Percentiles rank a stretch among this genome's conserved stretches.
Conservation (phyloP, 2,888 invertebrate genomes). For the Caenorhabditis panamensis region DNA sequence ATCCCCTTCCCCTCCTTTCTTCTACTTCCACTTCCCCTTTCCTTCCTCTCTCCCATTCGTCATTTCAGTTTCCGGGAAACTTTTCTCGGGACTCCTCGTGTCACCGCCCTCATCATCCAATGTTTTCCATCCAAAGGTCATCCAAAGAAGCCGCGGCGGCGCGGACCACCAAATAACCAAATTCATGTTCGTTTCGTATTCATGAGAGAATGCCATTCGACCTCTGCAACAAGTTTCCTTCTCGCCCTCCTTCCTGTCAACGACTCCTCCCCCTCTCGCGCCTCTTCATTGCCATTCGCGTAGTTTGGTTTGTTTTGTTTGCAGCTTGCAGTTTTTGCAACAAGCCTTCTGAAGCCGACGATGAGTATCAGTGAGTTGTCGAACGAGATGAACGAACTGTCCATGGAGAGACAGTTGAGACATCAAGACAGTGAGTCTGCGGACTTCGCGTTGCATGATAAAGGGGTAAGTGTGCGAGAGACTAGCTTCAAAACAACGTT, state of each 20-base stretch:
- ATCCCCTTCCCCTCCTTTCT: background rate
- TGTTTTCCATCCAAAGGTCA: conserved; percentile 47
- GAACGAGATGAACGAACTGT: conserved; percentile 21
- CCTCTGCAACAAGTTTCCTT: conserved; percentile 47
- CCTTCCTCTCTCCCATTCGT: conserved; percentile 8
- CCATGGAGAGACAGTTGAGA: conserved; percentile 15
- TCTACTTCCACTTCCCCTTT: background rate
- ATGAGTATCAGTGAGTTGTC: conserved; percentile 46
- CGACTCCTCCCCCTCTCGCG: conserved; percentile 25
- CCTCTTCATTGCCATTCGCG: conserved; percentile 14
- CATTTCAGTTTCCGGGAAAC: conserved; percentile 39
- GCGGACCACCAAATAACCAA: conserved; percentile 43
- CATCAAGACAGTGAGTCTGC: conserved; percentile 31
- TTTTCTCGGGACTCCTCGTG: conserved; percentile 12
- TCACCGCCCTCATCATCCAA: conserved; percentile 22
- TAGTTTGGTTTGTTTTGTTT: conserved; percentile 1
- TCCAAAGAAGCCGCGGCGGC: background rate
- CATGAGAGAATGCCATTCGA: conserved; percentile 59
- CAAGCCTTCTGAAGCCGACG: background rate
- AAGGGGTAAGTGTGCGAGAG: background rate
- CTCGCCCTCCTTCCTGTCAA: conserved; percentile 1
- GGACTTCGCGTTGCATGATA: background rate
- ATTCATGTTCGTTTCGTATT: conserved; percentile 58
- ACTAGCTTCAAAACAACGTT: no score
- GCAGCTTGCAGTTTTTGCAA: background rate